Evolutionary conservation across 2,113 vertebrate genomes (phyloP).

Genomic region (Hippocampus mohnikei): DNA sequence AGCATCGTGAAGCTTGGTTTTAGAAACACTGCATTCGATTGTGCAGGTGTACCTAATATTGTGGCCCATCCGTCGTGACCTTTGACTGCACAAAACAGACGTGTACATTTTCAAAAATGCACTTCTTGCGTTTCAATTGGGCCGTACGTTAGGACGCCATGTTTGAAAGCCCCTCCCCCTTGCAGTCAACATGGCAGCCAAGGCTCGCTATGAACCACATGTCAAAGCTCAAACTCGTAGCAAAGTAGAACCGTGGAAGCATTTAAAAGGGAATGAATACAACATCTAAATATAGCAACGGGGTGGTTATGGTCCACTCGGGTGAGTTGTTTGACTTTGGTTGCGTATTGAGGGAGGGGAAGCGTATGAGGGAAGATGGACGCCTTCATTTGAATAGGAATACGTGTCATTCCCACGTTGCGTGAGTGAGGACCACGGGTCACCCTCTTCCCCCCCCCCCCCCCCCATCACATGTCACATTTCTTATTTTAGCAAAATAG

Average conservation of each 20-base stretch:
- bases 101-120: background rate
- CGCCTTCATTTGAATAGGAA: slow-evolving; percentile 54
- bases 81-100: background rate
- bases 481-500: slow-evolving; percentile 33
- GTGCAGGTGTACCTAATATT: background rate
- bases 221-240: background rate
- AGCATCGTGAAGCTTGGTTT: too few species aligned
- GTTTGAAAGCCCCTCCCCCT: slow-evolving; percentile 4
- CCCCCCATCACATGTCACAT: background rate
- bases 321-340: slow-evolving; percentile 57
- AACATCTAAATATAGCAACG: background rate
- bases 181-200: slow-evolving; percentile 2
- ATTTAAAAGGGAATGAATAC: background rate
- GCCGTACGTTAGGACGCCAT: slow-evolving; percentile 3
- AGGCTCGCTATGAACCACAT: background rate
- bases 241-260: background rate
- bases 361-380: slow-evolving; percentile 61
- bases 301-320: slow-evolving; percentile 15
- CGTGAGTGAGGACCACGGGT: slow-evolving; percentile 12
- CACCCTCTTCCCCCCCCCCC: background rate
- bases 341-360: slow-evolving; percentile 36
- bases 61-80: background rate
- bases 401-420: slow-evolving; percentile 64
- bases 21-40: background rate
- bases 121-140: background rate